phyloP scores from a whole-genome alignment of 2,888 invertebrate genomes.

The Busseola fusca region DNA sequence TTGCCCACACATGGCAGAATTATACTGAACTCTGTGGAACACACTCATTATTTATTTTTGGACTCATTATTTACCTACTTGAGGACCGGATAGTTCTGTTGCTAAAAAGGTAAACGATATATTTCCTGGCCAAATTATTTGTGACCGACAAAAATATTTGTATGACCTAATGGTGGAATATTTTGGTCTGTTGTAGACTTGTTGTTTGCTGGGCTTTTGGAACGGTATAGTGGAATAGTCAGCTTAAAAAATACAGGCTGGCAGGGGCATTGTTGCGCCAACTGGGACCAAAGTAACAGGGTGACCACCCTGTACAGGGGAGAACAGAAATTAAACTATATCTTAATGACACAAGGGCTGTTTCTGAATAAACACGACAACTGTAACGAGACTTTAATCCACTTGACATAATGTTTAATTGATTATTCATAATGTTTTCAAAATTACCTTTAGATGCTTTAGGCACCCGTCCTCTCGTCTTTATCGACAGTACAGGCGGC shows the following conservation, averaged over 20 bases:
- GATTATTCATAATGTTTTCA: neutral
- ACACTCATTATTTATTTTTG: conserved; percentile 35
- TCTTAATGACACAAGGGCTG: neutral
- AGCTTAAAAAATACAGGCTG: neutral
- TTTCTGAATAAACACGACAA: neutral
- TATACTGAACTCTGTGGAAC: conserved; percentile 94
- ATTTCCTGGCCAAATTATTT: conserved; percentile 32
- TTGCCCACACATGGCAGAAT: conserved; percentile 96
- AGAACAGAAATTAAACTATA: neutral
- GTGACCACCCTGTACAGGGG: neutral
- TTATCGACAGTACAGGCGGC: conserved; percentile 96
- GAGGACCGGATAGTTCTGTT: conserved; percentile 11
- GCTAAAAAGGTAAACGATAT: conserved; percentile 19
- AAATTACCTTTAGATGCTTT: conserved; percentile 94
- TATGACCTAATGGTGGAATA: conserved; percentile 2
- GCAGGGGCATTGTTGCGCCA: neutral
- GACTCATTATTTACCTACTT: conserved; percentile 26
- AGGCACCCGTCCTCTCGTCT: conserved; percentile 95
- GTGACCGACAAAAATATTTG: conserved; percentile 24
- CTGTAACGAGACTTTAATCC: neutral
- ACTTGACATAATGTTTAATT: neutral
- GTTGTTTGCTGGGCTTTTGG: neutral
- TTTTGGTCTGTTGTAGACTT: neutral
- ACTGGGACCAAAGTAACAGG: neutral
- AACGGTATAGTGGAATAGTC: neutral